phyloP scores from a whole-genome alignment of 2,888 invertebrate genomes.

The Cataglyphis cursor region DNA sequence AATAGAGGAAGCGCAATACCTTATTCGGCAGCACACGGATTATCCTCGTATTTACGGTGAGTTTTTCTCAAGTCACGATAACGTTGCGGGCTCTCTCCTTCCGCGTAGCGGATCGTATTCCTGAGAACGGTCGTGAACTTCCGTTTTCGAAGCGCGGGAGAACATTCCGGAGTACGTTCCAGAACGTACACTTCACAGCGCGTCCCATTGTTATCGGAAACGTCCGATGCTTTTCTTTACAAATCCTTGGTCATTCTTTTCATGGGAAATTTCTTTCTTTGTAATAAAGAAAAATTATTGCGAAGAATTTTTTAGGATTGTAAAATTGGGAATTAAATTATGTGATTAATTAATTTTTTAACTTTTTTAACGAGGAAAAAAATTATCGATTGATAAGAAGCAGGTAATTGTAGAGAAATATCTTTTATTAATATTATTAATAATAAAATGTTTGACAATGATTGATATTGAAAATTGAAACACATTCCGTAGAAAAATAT shows the following conservation, averaged over 20 bases:
- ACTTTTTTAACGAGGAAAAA: neutral
- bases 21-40: conserved; percentile 71
- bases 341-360: neutral
- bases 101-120: neutral
- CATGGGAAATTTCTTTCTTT: neutral
- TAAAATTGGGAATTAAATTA: neutral
- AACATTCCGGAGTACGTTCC: neutral
- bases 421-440: neutral
- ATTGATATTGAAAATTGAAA: neutral
- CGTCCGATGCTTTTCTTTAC: neutral
- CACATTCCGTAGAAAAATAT: neutral
- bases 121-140: neutral
- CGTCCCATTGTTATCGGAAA: neutral
- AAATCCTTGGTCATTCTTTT: neutral
- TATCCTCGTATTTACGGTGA: conserved; percentile 84
- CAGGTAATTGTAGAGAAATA: neutral
- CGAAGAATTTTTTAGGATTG: neutral
- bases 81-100: neutral
- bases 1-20: neutral
- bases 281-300: neutral
- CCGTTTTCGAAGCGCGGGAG: neutral
- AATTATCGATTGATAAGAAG: neutral
- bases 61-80: conserved; percentile 52
- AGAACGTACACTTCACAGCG: neutral
- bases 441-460: neutral